Conservation (phyloP, 2,113 vertebrate species). For the cat (Felis catus) region F.catus_Fca126_mat1.0 CM031428.1:42190501-42191000, state of each 20-base stretch:
- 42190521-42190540: too few species aligned
- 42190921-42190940: background rate
- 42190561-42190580: too few species aligned
- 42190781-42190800: background rate
- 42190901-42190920: background rate
- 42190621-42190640: too few species aligned
- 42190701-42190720: background rate
- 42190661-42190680: background rate
- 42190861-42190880: background rate
- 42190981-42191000: slow-evolving; percentile 24
- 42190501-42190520: too few species aligned
- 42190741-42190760: background rate
- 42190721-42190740: background rate
- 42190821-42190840: background rate
- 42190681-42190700: background rate
- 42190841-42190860: background rate
- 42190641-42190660: too few species aligned
- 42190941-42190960: background rate
- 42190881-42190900: background rate
- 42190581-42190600: too few species aligned
- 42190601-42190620: too few species aligned
- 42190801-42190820: background rate
- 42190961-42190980: background rate
- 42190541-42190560: too few species aligned
- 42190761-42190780: background rate